These are phyloP conservation scores for Phragmatobia fuliginosa DNA, from an alignment of 2,888 invertebrate species.

Conservation along the genomic window DNA sequence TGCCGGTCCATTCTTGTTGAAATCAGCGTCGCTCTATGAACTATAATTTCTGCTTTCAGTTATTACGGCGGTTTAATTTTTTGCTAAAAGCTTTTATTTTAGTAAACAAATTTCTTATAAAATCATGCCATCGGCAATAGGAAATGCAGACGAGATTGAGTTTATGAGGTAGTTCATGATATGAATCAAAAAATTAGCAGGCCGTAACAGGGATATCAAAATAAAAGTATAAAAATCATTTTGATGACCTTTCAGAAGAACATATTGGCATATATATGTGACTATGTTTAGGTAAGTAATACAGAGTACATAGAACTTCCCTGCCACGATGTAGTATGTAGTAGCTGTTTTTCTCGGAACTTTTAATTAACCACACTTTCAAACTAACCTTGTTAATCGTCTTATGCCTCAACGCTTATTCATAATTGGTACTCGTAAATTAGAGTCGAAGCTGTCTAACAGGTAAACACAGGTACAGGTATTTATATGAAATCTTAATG, in stretches of 20 bases:
- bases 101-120: no score
- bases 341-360: constrained; percentile 58
- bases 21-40: no score
- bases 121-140: no score
- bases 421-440: constrained; percentile 44
- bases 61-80: no score
- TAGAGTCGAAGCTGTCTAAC: constrained; percentile 14
- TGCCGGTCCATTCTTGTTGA: no score
- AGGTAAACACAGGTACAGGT: background rate
- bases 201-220: background rate
- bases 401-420: constrained; percentile 61
- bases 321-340: constrained; percentile 53
- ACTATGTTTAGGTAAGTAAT: constrained; percentile 5
- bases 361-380: constrained; percentile 77
- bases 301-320: constrained; percentile 16
- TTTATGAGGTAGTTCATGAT: no score
- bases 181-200: background rate
- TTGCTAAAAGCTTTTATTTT: no score
- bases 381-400: constrained; percentile 69
- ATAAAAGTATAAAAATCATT: background rate
- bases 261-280: background rate
- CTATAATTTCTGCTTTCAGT: no score
- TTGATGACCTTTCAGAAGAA: background rate
- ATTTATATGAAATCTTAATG: constrained; percentile 1
- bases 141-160: no score